Evolutionary conservation across 2,797 vertebrate species (phyloP).

Genomic region (Melanotaenia pygmaea): DNA sequence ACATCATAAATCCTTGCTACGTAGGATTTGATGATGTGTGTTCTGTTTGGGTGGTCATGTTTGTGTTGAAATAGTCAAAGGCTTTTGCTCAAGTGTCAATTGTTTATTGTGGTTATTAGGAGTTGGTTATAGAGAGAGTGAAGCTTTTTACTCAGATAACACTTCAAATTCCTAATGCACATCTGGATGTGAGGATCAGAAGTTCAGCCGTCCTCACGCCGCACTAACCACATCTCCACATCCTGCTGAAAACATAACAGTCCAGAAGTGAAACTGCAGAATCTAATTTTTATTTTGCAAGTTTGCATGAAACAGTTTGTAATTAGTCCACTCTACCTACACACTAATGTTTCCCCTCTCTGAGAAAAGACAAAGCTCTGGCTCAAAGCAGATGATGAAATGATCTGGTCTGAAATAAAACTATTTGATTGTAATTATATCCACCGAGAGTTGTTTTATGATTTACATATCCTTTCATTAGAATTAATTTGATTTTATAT

Average conservation of each 20-base stretch:
- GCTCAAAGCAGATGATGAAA: constrained; percentile 4
- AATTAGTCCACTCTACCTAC: constrained; percentile 41
- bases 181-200: constrained; percentile 61
- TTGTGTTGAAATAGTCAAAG: constrained; percentile 34
- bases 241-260: constrained; percentile 70
- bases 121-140: constrained; percentile 27
- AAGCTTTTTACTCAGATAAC: constrained; percentile 24
- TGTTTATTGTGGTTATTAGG: constrained; percentile 48
- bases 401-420: not conserved
- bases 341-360: constrained; percentile 7
- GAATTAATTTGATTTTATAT: too few relatives aligned
- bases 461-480: too few relatives aligned
- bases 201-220: constrained; percentile 63
- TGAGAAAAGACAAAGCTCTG: constrained; percentile 27
- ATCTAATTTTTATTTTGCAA: constrained; percentile 55
- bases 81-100: constrained; percentile 41
- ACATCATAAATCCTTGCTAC: constrained; percentile 28
- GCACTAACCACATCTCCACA: constrained; percentile 63
- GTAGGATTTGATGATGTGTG: constrained; percentile 35
- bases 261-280: constrained; percentile 57
- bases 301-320: constrained; percentile 44
- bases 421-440: not conserved
- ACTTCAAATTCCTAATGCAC: constrained; percentile 26
- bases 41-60: constrained; percentile 60
- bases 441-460: too few relatives aligned